Conservation (phyloP, 2,888 invertebrate genomes). For the Achlya flavicornis region DNA sequence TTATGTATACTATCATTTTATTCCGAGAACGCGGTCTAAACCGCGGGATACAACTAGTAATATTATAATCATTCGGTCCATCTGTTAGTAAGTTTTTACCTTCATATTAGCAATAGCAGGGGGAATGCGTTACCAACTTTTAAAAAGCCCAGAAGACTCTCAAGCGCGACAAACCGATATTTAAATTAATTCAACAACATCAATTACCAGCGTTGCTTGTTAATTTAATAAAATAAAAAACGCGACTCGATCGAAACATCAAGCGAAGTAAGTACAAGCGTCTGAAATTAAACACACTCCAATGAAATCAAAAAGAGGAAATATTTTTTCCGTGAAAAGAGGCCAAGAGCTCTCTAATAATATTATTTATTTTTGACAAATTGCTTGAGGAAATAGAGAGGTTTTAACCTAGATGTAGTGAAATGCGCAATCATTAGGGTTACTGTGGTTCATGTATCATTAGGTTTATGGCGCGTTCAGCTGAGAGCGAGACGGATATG, state of each 20-base stretch:
- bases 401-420: not conserved
- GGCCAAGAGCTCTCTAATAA: not conserved
- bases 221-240: not conserved
- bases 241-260: not conserved
- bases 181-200: not conserved
- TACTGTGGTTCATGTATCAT: not conserved
- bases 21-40: no score
- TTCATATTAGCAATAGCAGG: no score
- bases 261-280: not conserved
- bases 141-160: no score
- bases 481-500: not conserved
- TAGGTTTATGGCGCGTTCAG: not conserved
- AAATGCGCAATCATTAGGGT: not conserved
- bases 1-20: no score
- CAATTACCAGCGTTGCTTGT: not conserved
- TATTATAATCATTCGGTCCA: no score
- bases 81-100: no score
- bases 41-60: no score
- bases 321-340: not conserved
- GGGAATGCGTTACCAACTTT: no score
- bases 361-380: slow-evolving; percentile 9
- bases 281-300: not conserved
- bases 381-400: not conserved
- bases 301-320: slow-evolving; percentile 1
- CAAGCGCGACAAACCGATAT: no score